Percentiles rank a stretch among this genome's conserved stretches.
Conservation (phyloP, 2,797 vertebrate species). For the Protosalanx chinensis region DNA sequence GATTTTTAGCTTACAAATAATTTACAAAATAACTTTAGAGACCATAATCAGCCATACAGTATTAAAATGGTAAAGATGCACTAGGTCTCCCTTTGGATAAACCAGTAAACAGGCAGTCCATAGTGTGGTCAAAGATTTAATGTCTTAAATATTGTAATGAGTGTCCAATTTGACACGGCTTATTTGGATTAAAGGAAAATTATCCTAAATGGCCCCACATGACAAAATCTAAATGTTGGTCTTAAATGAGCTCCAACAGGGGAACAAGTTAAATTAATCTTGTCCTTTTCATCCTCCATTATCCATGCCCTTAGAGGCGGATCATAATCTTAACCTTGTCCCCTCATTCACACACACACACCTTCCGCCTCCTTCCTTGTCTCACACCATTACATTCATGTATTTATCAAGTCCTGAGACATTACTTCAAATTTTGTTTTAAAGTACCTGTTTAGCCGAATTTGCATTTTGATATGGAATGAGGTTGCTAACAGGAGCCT, state of each 20-base stretch:
- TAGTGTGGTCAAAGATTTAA: slow-evolving; percentile 23
- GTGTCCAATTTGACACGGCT: slow-evolving; percentile 56
- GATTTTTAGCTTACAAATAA: too few relatives aligned
- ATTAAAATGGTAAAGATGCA: too few relatives aligned
- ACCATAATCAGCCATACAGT: too few relatives aligned
- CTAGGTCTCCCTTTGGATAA: too few relatives aligned
- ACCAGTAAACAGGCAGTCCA: neutral
- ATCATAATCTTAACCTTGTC: slow-evolving; percentile 57
- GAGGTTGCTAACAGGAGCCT: too few relatives aligned
- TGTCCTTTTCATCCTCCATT: slow-evolving; percentile 54
- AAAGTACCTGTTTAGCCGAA: too few relatives aligned
- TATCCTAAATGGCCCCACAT: slow-evolving; percentile 63
- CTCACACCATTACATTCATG: neutral
- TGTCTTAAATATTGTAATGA: slow-evolving; percentile 55
- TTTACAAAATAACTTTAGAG: too few relatives aligned
- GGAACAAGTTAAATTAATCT: slow-evolving; percentile 58
- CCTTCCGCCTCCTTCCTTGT: slow-evolving; percentile 37
- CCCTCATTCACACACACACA: neutral
- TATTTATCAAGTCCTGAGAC: too few relatives aligned
- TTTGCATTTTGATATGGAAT: neutral
- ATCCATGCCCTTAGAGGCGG: slow-evolving; percentile 42
- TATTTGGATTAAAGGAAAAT: slow-evolving; percentile 62
- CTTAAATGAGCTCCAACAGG: slow-evolving; percentile 54
- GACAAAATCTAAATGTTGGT: slow-evolving; percentile 63
- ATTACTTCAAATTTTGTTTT: too few relatives aligned